Evolutionary conservation across 2,888 invertebrate genomes (phyloP).

Genomic region (Clanis bilineata): DNA sequence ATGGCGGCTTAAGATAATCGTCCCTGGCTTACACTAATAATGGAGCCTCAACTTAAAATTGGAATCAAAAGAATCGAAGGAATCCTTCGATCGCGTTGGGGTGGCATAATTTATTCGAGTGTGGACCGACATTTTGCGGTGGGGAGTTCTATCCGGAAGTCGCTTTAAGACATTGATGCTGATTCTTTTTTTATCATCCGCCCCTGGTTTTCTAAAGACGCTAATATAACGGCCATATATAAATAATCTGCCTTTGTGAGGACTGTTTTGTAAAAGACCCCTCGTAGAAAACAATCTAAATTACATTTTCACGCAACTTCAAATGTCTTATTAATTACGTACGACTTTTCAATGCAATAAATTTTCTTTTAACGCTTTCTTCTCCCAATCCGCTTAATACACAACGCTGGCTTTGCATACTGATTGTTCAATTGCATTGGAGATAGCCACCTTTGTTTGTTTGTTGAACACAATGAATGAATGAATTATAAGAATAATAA

Average conservation of each 20-base stretch:
- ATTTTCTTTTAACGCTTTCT: constrained; percentile 79
- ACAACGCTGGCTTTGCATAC: constrained; percentile 69
- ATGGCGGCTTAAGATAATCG: constrained; percentile 81
- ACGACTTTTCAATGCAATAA: constrained; percentile 81
- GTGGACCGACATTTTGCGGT: constrained; percentile 80
- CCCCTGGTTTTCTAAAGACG: constrained; percentile 79
- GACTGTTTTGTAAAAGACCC: constrained; percentile 59
- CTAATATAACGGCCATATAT: constrained; percentile 81
- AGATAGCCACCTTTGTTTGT: constrained; percentile 8
- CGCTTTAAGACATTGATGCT: constrained; percentile 81
- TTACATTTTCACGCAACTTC: constrained; percentile 83
- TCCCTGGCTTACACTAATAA: constrained; percentile 81
- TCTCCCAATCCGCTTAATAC: constrained; percentile 73
- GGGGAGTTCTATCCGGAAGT: constrained; percentile 71
- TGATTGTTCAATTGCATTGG: constrained; percentile 66
- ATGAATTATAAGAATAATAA: background rate
- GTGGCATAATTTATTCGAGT: constrained; percentile 81
- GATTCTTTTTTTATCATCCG: constrained; percentile 81
- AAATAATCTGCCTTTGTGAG: constrained; percentile 78
- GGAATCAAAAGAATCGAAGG: constrained; percentile 80
- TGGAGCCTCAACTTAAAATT: constrained; percentile 74
- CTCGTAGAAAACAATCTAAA: constrained; percentile 80
- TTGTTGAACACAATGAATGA: background rate
- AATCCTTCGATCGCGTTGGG: constrained; percentile 74
- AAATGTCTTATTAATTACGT: constrained; percentile 82